phyloP scores from a whole-genome alignment of 2,888 invertebrate species.

The Cetonia aurata region DNA sequence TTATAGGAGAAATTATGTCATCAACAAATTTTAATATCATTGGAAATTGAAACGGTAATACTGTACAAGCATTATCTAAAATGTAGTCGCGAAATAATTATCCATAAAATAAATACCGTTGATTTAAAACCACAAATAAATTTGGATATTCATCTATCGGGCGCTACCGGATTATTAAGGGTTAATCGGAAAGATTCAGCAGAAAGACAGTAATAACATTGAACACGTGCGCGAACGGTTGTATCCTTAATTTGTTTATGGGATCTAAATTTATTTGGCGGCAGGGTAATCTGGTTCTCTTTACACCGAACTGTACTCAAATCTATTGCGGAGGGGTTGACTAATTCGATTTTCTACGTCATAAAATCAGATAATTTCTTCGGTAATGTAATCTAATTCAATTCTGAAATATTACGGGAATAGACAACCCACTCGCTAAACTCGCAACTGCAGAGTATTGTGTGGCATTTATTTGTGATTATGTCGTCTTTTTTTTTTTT shows the following conservation, averaged over 20 bases:
- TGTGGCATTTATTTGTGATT: conserved; percentile 17
- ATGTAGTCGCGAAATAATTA: too few relatives aligned
- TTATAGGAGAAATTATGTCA: too few relatives aligned
- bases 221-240: conserved; percentile 26
- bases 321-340: conserved; percentile 38
- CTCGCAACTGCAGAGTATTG: too few relatives aligned
- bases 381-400: not conserved
- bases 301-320: conserved; percentile 41
- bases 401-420: not conserved
- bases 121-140: too few relatives aligned
- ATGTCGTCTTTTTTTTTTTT: conserved; percentile 28
- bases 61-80: too few relatives aligned
- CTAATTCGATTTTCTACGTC: conserved; percentile 22
- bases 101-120: too few relatives aligned
- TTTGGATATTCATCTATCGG: conserved; percentile 1
- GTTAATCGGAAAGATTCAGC: too few relatives aligned
- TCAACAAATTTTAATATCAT: too few relatives aligned
- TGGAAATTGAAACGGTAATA: too few relatives aligned
- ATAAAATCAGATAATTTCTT: not conserved
- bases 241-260: conserved; percentile 45
- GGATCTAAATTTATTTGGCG: conserved; percentile 37
- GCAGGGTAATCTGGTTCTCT: conserved; percentile 42
- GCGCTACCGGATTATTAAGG: too few relatives aligned
- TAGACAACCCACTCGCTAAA: too few relatives aligned
- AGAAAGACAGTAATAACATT: conserved; percentile 8